phyloP scores from a whole-genome alignment of 1,140 invertebrate genomes.

The Philopotamus ludificatus region DNA sequence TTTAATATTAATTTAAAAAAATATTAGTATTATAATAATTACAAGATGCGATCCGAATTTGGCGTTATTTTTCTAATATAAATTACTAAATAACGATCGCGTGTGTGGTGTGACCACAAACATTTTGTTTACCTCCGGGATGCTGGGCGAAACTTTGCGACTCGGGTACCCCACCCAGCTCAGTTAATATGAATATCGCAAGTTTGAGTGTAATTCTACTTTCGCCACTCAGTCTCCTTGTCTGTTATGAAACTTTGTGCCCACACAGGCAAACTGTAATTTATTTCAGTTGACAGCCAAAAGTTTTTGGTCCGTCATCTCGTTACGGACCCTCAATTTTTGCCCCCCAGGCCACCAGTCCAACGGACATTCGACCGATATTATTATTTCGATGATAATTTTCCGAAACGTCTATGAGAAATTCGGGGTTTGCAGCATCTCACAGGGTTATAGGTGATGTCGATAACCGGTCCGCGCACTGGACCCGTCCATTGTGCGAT shows the following conservation, averaged over 20 bases:
- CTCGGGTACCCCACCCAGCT: slow-evolving; percentile 19
- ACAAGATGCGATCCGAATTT: no score
- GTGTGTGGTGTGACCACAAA: slow-evolving; percentile 28
- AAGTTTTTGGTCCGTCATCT: not conserved
- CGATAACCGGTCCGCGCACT: not conserved
- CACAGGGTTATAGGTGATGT: slow-evolving; percentile 19
- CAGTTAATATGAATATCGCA: slow-evolving; percentile 40
- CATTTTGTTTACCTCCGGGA: slow-evolving; percentile 36
- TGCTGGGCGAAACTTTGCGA: slow-evolving; percentile 29
- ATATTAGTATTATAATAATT: no score
- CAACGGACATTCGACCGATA: no score
- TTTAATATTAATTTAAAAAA: no score
- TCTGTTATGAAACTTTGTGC: not conserved
- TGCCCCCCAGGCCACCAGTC: not conserved
- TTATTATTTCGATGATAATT: no score
- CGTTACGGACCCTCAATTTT: not conserved
- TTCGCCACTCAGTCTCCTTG: slow-evolving; percentile 7
- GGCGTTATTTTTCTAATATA: no score
- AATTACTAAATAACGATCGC: slow-evolving; percentile 12
- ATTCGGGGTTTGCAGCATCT: slow-evolving; percentile 17
- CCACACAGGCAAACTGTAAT: not conserved
- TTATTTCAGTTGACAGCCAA: not conserved
- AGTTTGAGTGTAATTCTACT: slow-evolving; percentile 30
- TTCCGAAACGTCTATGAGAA: slow-evolving; percentile 14
- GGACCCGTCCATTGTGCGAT: not conserved